These are phyloP conservation scores for Drosophila lutescens DNA, from an alignment of 2,888 invertebrate genomes.

Conservation along the genomic window DNA sequence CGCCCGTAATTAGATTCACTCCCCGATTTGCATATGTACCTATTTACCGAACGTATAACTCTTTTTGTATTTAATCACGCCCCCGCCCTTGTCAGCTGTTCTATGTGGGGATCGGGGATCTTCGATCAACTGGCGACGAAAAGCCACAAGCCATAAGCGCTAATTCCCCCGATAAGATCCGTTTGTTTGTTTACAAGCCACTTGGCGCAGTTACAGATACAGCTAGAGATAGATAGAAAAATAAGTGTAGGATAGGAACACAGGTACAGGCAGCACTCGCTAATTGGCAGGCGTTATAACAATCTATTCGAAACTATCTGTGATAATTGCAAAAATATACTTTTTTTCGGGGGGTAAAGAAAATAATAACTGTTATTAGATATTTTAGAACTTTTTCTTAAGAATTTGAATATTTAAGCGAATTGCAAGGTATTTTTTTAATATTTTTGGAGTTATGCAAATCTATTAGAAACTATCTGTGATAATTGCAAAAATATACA, in stretches of 20 bases:
- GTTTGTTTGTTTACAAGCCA: constrained; percentile 42
- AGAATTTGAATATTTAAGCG: too few species aligned
- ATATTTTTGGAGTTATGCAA: too few species aligned
- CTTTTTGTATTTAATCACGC: background rate
- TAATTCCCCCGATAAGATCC: constrained; percentile 40
- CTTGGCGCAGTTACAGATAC: constrained; percentile 26
- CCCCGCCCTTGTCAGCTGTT: constrained; percentile 25
- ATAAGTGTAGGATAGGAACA: too few species aligned
- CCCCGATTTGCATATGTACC: constrained; percentile 56
- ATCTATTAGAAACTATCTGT: too few species aligned
- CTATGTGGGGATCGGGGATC: constrained; percentile 9
- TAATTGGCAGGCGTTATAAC: constrained; percentile 8
- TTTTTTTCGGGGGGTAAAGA: background rate
- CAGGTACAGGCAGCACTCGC: constrained; percentile 16
- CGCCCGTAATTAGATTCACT: constrained; percentile 59
- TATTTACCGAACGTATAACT: constrained; percentile 2
- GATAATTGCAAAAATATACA: too few species aligned
- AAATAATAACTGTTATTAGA: too few species aligned
- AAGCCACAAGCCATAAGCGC: constrained; percentile 14
- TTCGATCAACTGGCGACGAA: constrained; percentile 5
- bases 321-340: background rate
- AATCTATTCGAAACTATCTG: background rate
- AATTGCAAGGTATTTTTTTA: too few species aligned
- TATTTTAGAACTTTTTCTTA: too few species aligned
- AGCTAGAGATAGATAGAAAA: background rate